Evolutionary conservation across 2,888 invertebrate species (phyloP), one percentile per base, ranked within the genome.

Genomic region (Sinodicranocentrus sp.): DNA sequence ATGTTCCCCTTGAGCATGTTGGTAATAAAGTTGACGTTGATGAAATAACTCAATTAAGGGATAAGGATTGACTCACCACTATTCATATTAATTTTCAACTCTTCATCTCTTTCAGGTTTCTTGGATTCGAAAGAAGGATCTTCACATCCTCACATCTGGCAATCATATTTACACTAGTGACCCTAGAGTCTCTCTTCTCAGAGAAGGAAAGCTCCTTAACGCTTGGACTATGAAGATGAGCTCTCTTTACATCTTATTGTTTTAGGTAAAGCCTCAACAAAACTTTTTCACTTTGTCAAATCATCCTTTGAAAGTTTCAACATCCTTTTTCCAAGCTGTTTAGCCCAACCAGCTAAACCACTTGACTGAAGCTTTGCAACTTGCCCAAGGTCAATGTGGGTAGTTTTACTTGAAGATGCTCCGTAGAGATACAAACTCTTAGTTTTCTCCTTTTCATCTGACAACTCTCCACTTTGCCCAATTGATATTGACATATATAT

Each of bases 161-260:
- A 83, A 75, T 78, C 87, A 87, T 57, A 70, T 86, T 28, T 88
- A 87, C 84, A 88, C 88, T 2, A 82, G 73, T 25, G 88, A 88
- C 63, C 80, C 80, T 25, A 75, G 87, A 23, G 71, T 88, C 33
- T 84, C 80, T 17, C 61, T 88, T 10, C 78, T 86, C 10, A 72
- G 87, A 0, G 86, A 87, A 57, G 86, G 87, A 26, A 87, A 86
- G 65, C 73, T 86, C 2, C 82, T 80, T 28, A 87, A 86, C 59
- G 78, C 86, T 2, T 88, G 87, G 87, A 88, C 87, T n/a, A 73
- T 88, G 6, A 86, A 87, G 63, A 75, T 88, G 10, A 43, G 59
- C 8, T 77, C 72, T 0, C 82, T n/a, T 85, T 89, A 59, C 87
- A 87, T 70, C 88, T 90, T 43, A 86, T 86, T 52, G 89, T 90